A percentile compares a stretch with the other conserved stretches of the same genome.
Evolutionary conservation across 2,113 vertebrate species (phyloP).

Genomic region (Malurus melanocephalus): DNA sequence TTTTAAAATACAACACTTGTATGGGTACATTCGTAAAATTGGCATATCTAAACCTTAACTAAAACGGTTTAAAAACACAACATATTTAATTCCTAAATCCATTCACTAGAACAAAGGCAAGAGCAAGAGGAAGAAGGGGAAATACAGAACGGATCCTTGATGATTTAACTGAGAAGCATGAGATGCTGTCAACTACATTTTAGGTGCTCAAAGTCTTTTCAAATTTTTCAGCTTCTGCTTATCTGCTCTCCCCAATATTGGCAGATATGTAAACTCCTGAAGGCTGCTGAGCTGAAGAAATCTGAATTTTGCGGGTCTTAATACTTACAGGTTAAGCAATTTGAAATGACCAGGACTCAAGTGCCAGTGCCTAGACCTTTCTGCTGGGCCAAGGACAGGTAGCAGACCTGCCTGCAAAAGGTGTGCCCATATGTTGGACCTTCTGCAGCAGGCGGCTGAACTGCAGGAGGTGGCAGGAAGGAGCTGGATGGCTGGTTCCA

Average conservation of each 20-base stretch:
- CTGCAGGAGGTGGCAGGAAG: not conserved
- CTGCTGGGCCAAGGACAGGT: not conserved
- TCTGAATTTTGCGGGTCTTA: fast-evolving
- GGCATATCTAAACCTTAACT: not conserved
- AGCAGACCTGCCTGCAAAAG: not conserved
- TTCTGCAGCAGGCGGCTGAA: not conserved
- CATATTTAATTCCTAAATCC: not conserved
- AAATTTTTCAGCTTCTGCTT: not conserved
- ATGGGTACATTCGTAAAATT: not conserved
- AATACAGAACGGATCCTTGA: not conserved
- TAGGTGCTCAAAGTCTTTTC: not conserved
- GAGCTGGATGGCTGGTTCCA: not conserved
- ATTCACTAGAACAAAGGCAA: not conserved
- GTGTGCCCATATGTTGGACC: not conserved
- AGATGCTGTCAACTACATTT: not conserved
- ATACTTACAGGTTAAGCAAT: not conserved
- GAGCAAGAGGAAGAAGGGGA: not conserved
- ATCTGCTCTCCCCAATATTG: not conserved
- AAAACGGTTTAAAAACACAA: not conserved
- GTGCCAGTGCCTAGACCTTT: not conserved
- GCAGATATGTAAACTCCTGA: not conserved
- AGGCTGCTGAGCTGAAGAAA: not conserved
- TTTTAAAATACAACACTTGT: not conserved
- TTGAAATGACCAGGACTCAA: not conserved
- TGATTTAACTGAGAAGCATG: not conserved